These are phyloP conservation scores for Agrilus biguttatus DNA, from an alignment of 2,888 invertebrate genomes.

Conservation along the genomic window DNA sequence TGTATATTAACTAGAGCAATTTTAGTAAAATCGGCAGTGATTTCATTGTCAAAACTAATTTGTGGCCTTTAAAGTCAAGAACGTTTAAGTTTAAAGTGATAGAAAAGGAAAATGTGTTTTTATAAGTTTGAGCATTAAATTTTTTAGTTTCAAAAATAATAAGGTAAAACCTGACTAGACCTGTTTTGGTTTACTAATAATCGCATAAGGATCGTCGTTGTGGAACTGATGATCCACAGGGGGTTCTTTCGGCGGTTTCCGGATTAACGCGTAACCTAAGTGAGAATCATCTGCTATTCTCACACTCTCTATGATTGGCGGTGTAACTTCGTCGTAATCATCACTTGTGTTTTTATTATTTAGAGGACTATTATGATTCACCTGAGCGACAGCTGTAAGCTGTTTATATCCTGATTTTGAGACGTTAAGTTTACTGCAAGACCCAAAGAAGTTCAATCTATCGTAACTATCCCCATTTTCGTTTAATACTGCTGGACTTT, in stretches of 20 bases:
- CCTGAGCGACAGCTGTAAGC: conserved; percentile 38
- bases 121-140: conserved; percentile 4
- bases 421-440: conserved; percentile 49
- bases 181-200: conserved; percentile 73
- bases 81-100: too few species aligned
- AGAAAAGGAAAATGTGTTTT: background rate
- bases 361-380: conserved; percentile 15
- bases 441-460: conserved; percentile 66
- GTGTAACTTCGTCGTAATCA: conserved; percentile 60
- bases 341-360: conserved; percentile 33
- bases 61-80: too few species aligned
- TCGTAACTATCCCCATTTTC: conserved; percentile 54
- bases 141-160: conserved; percentile 1
- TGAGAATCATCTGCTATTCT: conserved; percentile 68
- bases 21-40: too few species aligned
- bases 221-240: conserved; percentile 50
- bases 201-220: conserved; percentile 67
- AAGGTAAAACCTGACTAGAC: conserved; percentile 39
- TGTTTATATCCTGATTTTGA: conserved; percentile 58
- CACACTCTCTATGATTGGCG: conserved; percentile 51
- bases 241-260: conserved; percentile 46
- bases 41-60: too few species aligned
- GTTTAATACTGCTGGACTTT: conserved; percentile 11
- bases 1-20: too few species aligned
- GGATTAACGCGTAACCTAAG: conserved; percentile 63